Conservation (phyloP, 2,888 invertebrate species). For the Eupsilia transversa region DNA sequence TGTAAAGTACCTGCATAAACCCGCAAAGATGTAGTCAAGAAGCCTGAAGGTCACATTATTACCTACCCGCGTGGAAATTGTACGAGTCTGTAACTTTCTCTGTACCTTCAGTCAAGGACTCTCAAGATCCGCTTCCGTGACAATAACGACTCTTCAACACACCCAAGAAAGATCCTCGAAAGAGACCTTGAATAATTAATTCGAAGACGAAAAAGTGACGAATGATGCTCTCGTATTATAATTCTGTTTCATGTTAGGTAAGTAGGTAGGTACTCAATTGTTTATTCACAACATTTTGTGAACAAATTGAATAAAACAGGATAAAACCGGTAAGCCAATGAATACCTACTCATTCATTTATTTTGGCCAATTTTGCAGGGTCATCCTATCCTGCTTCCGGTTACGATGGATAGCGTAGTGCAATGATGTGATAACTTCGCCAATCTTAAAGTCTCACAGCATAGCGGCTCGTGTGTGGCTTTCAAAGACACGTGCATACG, state of each 20-base stretch:
- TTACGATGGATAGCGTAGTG: not conserved
- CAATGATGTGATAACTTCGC: not conserved
- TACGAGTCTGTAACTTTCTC: conserved; percentile 49
- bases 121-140: conserved; percentile 61
- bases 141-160: conserved; percentile 68
- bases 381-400: too few relatives aligned
- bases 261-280: not conserved
- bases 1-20: conserved; percentile 15
- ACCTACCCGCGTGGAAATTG: conserved; percentile 57
- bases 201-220: conserved; percentile 46
- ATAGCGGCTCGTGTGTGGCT: not conserved
- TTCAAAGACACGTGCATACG: too few relatives aligned
- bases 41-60: conserved; percentile 44
- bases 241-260: conserved; percentile 13
- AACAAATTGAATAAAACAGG: not conserved
- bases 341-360: not conserved
- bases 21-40: conserved; percentile 32
- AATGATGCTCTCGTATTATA: conserved; percentile 35
- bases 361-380: not conserved
- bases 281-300: not conserved
- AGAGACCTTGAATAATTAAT: conserved; percentile 69
- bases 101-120: conserved; percentile 42
- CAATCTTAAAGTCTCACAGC: not conserved
- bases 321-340: not conserved
- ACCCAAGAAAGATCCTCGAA: conserved; percentile 55